Conservation (phyloP, 2,113 vertebrate species). For the Neomonachus schauinslandi region DNA sequence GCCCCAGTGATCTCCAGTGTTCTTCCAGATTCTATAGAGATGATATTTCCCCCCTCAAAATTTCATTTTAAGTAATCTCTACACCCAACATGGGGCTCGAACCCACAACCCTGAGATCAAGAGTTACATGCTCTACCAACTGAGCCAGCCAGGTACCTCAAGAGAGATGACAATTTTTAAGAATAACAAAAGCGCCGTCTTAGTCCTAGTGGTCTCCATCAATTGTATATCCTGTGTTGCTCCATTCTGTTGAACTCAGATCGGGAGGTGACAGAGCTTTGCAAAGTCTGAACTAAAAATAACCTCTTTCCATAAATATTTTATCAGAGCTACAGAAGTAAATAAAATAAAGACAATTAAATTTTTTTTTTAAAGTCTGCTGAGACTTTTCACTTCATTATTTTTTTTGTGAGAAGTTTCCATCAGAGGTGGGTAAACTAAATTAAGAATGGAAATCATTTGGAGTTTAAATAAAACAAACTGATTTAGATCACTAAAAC, state of each 20-base stretch:
- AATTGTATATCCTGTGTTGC: not conserved
- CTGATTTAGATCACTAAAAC: not conserved
- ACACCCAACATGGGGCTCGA: not conserved
- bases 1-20: not conserved
- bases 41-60: not conserved
- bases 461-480: not conserved
- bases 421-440: not conserved
- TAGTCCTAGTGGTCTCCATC: not conserved
- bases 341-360: not conserved
- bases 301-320: not conserved
- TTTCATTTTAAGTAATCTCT: not conserved
- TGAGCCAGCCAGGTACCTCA: not conserved
- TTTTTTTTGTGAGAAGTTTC: conserved; percentile 1
- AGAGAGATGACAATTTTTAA: not conserved
- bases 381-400: conserved; percentile 24
- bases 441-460: not conserved
- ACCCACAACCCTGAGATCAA: not conserved
- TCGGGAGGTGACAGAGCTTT: not conserved
- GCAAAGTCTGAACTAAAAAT: conserved; percentile 39
- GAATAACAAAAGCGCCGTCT: not conserved
- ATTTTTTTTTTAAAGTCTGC: not conserved
- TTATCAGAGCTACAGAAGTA: not conserved
- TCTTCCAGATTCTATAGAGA: not conserved
- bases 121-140: not conserved
- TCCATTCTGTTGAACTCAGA: conserved; percentile 18